A percentile compares a stretch with the other conserved stretches of the same genome.
phyloP scores from a whole-genome alignment of 2,113 vertebrate genomes.

The Oryzias celebensis region DNA sequence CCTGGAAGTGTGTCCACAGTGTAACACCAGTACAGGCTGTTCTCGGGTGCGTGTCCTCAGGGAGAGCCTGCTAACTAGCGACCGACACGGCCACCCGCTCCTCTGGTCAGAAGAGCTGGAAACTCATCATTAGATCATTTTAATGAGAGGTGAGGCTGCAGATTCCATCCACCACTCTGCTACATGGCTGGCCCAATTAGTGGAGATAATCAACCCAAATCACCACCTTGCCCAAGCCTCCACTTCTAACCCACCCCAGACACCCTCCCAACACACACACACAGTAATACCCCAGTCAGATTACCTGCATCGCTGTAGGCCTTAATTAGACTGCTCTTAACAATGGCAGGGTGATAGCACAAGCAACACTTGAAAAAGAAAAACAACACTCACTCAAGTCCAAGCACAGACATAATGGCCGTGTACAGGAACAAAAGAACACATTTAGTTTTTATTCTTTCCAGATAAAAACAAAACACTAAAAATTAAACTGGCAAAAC shows the following conservation, averaged over 20 bases:
- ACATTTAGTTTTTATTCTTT: constrained; percentile 24
- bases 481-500: background rate
- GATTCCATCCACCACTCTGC: constrained; percentile 54
- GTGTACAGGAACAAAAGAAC: background rate
- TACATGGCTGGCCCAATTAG: constrained; percentile 71
- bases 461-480: background rate
- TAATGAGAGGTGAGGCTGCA: constrained; percentile 75
- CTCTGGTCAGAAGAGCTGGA: constrained; percentile 59
- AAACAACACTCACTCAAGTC: constrained; percentile 10
- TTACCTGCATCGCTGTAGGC: constrained; percentile 61
- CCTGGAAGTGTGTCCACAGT: constrained; percentile 18
- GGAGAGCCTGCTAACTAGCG: constrained; percentile 64
- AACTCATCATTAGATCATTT: constrained; percentile 72
- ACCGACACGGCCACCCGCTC: constrained; percentile 42
- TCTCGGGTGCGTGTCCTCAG: constrained; percentile 46
- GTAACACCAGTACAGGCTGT: constrained; percentile 44
- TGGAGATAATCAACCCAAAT: constrained; percentile 71
- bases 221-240: constrained; percentile 62
- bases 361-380: constrained; percentile 18
- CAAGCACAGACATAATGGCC: background rate
- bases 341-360: constrained; percentile 58
- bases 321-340: constrained; percentile 71
- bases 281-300: constrained; percentile 39
- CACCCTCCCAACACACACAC: background rate
- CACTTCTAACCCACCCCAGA: constrained; percentile 21